Percentiles rank a stretch among this genome's conserved stretches.
These are phyloP conservation scores for Myiopsitta monachus DNA, from an alignment of 2,113 vertebrate species.

Conservation along the genomic window DNA sequence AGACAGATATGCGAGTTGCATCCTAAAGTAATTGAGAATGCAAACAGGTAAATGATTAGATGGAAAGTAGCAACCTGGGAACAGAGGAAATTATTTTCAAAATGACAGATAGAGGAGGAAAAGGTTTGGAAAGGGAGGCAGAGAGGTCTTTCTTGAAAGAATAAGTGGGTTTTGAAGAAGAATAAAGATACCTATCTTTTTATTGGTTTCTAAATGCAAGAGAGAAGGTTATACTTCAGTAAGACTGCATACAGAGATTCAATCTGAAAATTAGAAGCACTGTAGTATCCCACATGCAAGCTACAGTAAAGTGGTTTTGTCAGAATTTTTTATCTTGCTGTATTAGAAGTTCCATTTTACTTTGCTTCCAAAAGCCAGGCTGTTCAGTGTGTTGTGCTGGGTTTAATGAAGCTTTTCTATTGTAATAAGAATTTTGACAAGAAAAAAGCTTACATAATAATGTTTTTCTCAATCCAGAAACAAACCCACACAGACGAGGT, in stretches of 20 bases:
- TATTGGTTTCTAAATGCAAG: neutral
- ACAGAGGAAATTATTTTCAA: neutral
- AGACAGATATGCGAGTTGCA: neutral
- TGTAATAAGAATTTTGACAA: neutral
- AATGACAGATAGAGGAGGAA: neutral
- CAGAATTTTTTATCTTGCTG: neutral
- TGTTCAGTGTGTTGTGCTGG: neutral
- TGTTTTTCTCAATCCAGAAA: constrained; percentile 16
- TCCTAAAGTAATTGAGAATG: neutral
- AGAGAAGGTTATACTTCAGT: neutral
- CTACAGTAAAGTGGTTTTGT: neutral
- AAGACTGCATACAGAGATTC: neutral
- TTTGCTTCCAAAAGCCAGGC: neutral
- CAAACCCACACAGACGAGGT: constrained; percentile 56
- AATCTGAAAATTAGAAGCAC: neutral
- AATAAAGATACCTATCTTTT: neutral
- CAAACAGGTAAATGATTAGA: neutral
- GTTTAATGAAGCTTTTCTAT: neutral
- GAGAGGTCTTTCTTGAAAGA: neutral
- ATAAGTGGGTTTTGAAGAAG: neutral
- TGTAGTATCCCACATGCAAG: neutral
- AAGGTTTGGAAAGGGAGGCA: neutral
- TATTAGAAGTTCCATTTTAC: neutral
- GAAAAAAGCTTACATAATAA: neutral
- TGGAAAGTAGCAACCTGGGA: neutral